phyloP scores from a whole-genome alignment of 1,140 invertebrate genomes.

The Schlechtendalia chinensis region DNA sequence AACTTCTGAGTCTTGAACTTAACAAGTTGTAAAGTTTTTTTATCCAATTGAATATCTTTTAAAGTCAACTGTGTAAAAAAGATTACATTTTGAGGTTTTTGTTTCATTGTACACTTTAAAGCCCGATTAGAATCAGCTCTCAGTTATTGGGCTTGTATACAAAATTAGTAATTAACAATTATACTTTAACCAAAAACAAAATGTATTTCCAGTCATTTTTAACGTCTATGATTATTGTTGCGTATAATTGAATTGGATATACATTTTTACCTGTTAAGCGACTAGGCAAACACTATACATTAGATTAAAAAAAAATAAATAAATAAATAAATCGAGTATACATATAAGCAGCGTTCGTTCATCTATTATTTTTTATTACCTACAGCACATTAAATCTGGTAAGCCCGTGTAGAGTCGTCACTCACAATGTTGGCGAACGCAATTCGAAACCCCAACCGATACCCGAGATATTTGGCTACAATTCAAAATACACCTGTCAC shows the following conservation, averaged over 20 bases:
- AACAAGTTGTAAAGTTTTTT: constrained; percentile 16
- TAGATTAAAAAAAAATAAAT: too few relatives aligned
- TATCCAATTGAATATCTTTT: neutral
- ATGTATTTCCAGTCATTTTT: too few relatives aligned
- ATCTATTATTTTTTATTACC: neutral
- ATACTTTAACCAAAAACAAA: too few relatives aligned
- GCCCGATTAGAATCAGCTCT: neutral
- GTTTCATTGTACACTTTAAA: neutral
- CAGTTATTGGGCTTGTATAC: neutral
- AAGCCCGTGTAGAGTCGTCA: constrained; percentile 3
- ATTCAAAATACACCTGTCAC: constrained; percentile 36
- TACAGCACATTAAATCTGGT: constrained; percentile 28
- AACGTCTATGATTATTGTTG: neutral
- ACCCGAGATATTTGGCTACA: constrained; percentile 19
- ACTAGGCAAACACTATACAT: too few relatives aligned
- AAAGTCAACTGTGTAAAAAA: neutral
- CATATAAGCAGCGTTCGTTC: too few relatives aligned
- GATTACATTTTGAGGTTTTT: neutral
- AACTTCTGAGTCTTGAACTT: neutral
- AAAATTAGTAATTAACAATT: neutral
- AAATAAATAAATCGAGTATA: too few relatives aligned
- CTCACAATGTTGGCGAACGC: constrained; percentile 26
- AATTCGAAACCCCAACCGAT: neutral
- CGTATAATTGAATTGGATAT: too few relatives aligned
- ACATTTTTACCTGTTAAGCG: too few relatives aligned